Evolutionary conservation across 2,797 vertebrate species (phyloP).

Genomic region (Hypotaenidia philippensis): DNA sequence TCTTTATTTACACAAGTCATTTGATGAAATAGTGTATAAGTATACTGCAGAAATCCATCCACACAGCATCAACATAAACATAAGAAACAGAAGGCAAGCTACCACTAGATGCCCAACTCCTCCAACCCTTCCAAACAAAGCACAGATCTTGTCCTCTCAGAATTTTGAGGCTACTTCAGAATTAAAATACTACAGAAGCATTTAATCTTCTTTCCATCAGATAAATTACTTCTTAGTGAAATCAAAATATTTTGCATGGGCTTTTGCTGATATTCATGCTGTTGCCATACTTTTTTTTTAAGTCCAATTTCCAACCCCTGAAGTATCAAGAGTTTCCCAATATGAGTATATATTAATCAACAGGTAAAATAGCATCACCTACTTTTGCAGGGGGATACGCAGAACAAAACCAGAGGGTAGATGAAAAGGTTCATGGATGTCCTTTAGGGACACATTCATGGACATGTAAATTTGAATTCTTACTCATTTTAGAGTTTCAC

Average conservation of each 20-base stretch:
- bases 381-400: neutral
- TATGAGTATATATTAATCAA: neutral
- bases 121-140: neutral
- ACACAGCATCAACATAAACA: neutral
- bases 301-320: neutral
- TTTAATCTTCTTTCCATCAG: neutral
- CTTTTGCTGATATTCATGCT: neutral
- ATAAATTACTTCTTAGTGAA: neutral
- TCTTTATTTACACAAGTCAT: neutral
- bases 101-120: neutral
- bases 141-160: neutral
- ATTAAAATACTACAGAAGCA: neutral
- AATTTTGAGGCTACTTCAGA: neutral
- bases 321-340: neutral
- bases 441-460: neutral
- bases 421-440: rapidly evolving
- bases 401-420: neutral
- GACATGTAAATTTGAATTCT: neutral
- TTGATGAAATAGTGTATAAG: neutral
- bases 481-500: neutral
- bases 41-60: neutral
- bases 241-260: neutral
- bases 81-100: neutral
- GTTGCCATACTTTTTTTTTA: no score
- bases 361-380: neutral